These are phyloP conservation scores for Tanytarsus gracilentus DNA, from an alignment of 2,888 invertebrate species.

Conservation along the genomic window DNA sequence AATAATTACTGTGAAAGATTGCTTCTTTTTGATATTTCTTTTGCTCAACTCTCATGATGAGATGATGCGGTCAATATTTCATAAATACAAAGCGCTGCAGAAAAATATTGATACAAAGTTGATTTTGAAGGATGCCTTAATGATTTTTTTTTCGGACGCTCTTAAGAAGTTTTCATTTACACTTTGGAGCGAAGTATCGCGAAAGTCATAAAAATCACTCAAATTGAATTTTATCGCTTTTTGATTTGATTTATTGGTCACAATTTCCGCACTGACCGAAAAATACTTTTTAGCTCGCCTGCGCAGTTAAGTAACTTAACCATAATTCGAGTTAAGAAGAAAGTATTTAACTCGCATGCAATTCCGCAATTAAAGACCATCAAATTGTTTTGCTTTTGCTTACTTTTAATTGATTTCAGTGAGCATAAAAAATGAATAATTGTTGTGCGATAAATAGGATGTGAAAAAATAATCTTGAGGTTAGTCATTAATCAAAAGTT, in stretches of 20 bases:
- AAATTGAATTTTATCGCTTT: constrained; percentile 28
- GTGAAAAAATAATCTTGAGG: too few species aligned
- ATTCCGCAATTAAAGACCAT: constrained; percentile 15
- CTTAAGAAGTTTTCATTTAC: background rate
- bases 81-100: background rate
- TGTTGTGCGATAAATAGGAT: too few species aligned
- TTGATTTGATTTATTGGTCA: constrained; percentile 28
- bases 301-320: background rate
- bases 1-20: constrained; percentile 29
- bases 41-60: constrained; percentile 5
- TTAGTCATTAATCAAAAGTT: too few species aligned
- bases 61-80: constrained; percentile 12
- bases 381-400: constrained; percentile 15
- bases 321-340: background rate
- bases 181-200: background rate
- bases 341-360: constrained; percentile 23
- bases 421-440: too few species aligned
- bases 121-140: background rate
- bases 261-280: constrained; percentile 1
- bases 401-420: background rate
- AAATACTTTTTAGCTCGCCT: background rate
- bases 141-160: constrained; percentile 7
- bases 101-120: constrained; percentile 10
- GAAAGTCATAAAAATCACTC: constrained; percentile 26
- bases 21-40: constrained; percentile 23